Evolutionary conservation across 2,797 vertebrate genomes (phyloP), one percentile per base, ranked within the genome.

Genomic region (Brachymystax lenok): DNA sequence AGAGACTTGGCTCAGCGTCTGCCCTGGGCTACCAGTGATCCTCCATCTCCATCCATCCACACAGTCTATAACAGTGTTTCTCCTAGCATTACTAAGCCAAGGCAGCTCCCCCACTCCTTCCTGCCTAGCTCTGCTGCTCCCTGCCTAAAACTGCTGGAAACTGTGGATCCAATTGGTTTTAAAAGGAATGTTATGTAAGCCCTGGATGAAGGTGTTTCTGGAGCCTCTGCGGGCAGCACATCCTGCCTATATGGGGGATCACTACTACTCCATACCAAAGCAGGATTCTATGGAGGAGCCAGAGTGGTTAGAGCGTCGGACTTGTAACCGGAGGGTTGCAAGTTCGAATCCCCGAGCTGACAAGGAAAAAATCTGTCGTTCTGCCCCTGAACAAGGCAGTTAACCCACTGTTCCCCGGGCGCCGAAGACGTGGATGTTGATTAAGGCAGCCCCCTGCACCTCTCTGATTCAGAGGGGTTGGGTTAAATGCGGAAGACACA

Each of bases 21-120:
- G 96, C 97, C 35, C 93, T 99, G 85, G 98, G 98, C 89, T 99
- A 98, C 90, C 98, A 98, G 92, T 99, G 95, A 94, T 0, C 90
- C 94, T 84, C 88, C 94, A 88, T 94, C 90, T 88, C 94, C 94
- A 84, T 90, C 91, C 87, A 89, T 85, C 87, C 88, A 91, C 83
- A 89, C 92, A 88, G 91, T 95, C 64, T 92, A 93, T 13, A 46
- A 46, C 88, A 92, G 93, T 89, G 69, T 51, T 71, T 24, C 95
- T 92, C 76, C 70, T 70, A 21, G 64, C 71, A 74, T 87, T 93
- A 91, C 83, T 91, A 94, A 80, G 90, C 91, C 79, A 87, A 81
- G 12, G 91, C 93, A 21, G 91, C 92, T 54, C 17, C 17, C 52
- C 4, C 5, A 54, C 5, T 54, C 84, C 82, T 79, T 95, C 94